Conservation (phyloP, 2,797 vertebrate genomes). For the Myotis findleyi region DNA sequence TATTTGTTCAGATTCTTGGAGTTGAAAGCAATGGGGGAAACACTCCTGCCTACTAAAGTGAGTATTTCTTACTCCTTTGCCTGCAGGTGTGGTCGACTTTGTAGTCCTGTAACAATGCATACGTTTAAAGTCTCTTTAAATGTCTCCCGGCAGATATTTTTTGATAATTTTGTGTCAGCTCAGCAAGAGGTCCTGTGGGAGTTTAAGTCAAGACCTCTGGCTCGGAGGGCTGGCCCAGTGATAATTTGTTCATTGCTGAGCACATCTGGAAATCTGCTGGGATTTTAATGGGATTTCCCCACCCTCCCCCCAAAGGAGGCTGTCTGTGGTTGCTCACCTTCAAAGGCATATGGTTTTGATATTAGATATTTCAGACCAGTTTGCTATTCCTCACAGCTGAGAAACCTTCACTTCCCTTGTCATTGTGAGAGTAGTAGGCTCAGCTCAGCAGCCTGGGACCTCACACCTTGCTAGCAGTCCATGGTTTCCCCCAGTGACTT, state of each 20-base stretch:
- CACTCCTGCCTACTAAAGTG: neutral
- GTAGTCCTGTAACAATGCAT: neutral
- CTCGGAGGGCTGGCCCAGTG: neutral
- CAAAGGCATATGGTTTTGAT: conserved; percentile 55
- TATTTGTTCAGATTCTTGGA: neutral
- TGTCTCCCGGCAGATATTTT: neutral
- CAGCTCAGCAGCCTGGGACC: neutral
- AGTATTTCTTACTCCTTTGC: neutral
- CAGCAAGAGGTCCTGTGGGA: neutral
- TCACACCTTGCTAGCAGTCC: neutral
- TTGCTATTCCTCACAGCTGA: conserved; percentile 47
- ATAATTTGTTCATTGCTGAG: conserved; percentile 53
- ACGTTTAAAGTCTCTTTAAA: conserved; percentile 53
- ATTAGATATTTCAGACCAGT: conserved; percentile 34
- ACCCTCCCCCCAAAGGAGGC: neutral
- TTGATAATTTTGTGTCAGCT: conserved; percentile 56
- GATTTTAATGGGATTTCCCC: conserved; percentile 57
- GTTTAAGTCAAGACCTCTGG: neutral
- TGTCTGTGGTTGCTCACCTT: conserved; percentile 48
- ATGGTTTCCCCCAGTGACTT: neutral
- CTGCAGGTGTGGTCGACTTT: neutral
- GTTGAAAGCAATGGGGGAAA: neutral
- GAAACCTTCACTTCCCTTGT: neutral
- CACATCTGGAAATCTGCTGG: conserved; percentile 59
- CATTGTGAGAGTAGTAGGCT: neutral